Evolutionary conservation across 2,888 invertebrate species (phyloP).

Genomic region (Acleris emargana): DNA sequence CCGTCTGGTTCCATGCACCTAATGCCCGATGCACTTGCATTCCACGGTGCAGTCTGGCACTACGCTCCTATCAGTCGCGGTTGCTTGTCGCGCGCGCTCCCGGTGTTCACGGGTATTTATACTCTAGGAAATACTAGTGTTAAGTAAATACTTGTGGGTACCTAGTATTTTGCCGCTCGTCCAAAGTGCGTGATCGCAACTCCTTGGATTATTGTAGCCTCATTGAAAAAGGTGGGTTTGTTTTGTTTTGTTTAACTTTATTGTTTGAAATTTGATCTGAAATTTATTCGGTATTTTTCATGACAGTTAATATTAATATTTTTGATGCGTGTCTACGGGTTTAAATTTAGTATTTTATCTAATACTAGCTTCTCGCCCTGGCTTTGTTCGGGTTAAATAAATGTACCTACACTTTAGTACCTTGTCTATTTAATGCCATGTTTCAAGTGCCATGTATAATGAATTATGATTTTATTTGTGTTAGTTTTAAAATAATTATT

Average conservation of each 20-base stretch:
- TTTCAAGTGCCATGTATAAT: too few species aligned
- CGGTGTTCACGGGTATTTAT: neutral
- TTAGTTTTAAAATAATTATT: too few species aligned
- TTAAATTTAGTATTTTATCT: too few species aligned
- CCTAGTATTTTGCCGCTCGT: slow-evolving; percentile 19
- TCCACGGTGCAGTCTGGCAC: slow-evolving; percentile 25
- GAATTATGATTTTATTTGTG: too few species aligned
- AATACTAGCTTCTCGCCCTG: too few species aligned
- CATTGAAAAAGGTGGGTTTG: slow-evolving; percentile 23
- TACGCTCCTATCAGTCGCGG: slow-evolving; percentile 22
- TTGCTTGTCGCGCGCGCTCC: slow-evolving; percentile 36
- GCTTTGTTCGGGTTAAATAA: too few species aligned
- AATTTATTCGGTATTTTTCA: neutral
- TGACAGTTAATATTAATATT: neutral
- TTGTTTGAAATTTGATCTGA: neutral
- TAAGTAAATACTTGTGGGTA: slow-evolving; percentile 3
- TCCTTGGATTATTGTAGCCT: slow-evolving; percentile 17
- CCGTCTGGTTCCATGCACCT: slow-evolving; percentile 26
- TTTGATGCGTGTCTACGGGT: neutral
- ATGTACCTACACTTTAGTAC: too few species aligned
- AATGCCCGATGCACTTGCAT: slow-evolving; percentile 20
- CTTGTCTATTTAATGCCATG: too few species aligned
- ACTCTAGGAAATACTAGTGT: slow-evolving; percentile 2
- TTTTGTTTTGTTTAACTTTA: slow-evolving; percentile 1
- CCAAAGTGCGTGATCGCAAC: slow-evolving; percentile 17